These are phyloP conservation scores for Carposina sasakii DNA, from an alignment of 1,140 invertebrate genomes.

Conservation along the genomic window DNA sequence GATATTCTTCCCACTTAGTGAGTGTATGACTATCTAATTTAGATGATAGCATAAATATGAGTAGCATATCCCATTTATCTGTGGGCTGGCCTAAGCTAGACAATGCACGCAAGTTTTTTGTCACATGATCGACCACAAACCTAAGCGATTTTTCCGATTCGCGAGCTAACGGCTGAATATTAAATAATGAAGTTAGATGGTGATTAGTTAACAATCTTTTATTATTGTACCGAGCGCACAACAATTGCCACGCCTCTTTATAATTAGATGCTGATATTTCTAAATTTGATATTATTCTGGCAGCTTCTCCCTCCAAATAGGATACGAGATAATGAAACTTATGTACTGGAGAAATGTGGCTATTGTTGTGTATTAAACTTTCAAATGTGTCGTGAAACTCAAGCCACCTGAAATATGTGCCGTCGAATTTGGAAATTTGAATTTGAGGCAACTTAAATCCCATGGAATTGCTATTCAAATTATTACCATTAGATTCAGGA, in stretches of 20 bases:
- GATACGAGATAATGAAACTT: neutral
- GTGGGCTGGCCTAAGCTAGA: neutral
- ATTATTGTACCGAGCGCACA: conserved; percentile 2
- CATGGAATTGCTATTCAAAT: too few species aligned
- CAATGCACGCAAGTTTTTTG: conserved; percentile 3
- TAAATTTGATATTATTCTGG: neutral
- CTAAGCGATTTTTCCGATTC: neutral
- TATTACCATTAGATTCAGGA: too few species aligned
- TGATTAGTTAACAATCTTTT: neutral
- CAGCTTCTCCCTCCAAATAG: neutral
- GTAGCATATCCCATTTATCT: neutral
- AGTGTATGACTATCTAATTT: neutral
- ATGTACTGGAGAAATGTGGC: neutral
- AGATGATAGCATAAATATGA: neutral
- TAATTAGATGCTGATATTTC: neutral
- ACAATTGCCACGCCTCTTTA: neutral
- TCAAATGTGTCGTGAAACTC: conserved; percentile 38
- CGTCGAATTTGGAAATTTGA: conserved; percentile 37
- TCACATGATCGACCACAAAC: neutral
- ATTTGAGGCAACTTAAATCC: conserved; percentile 31
- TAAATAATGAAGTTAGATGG: neutral
- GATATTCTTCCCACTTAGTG: conserved; percentile 1
- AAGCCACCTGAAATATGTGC: conserved; percentile 33
- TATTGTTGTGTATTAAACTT: conserved; percentile 19
- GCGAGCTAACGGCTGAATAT: neutral